phyloP scores from a whole-genome alignment of 2,113 vertebrate species.

The Columbina picui region DNA sequence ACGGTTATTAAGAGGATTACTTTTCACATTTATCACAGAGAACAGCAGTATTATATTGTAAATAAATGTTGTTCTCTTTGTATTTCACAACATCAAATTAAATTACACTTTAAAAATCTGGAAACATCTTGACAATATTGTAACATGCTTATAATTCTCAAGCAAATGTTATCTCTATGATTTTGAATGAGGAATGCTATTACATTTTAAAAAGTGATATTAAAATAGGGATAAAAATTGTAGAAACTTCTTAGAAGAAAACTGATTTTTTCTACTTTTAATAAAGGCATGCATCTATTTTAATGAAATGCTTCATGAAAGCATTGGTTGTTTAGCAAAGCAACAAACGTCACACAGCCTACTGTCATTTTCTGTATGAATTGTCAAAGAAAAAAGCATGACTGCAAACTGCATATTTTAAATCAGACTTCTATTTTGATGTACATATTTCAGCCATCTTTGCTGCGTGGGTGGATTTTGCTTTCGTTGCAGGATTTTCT shows the following conservation, averaged over 20 bases:
- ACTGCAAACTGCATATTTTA: neutral
- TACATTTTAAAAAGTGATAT: neutral
- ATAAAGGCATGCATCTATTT: neutral
- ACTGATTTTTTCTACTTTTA: neutral
- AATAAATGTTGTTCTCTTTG: neutral
- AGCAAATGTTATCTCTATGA: neutral
- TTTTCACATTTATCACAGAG: neutral
- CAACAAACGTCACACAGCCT: neutral
- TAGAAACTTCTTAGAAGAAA: neutral
- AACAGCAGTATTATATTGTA: neutral
- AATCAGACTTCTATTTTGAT: neutral
- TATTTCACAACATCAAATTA: neutral
- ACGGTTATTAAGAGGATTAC: neutral
- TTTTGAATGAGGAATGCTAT: neutral
- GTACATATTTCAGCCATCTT: neutral
- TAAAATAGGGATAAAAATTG: neutral
- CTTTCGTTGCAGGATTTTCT: neutral
- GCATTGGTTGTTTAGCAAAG: neutral
- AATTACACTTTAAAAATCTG: neutral
- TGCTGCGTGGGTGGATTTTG: neutral
- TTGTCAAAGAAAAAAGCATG: neutral
- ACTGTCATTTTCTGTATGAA: neutral
- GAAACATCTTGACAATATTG: neutral
- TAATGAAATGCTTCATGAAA: neutral
- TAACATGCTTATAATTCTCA: neutral